These are phyloP conservation scores for Ellobium chinense DNA, from an alignment of 2,888 invertebrate species.

Conservation along the genomic window DNA sequence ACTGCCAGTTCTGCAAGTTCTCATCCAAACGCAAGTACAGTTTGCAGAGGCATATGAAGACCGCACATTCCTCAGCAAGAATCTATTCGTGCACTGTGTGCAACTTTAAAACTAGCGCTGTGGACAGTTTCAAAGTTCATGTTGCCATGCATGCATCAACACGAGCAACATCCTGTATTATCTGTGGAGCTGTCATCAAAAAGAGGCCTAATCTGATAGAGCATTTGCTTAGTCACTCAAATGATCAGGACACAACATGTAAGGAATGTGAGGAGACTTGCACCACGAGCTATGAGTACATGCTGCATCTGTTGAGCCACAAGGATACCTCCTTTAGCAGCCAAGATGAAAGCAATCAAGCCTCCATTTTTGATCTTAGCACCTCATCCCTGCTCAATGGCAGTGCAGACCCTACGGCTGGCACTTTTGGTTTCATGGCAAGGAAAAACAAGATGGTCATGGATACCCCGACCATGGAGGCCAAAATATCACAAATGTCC, in stretches of 20 bases:
- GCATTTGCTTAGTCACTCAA: conserved; percentile 29
- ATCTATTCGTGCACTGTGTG: conserved; percentile 24
- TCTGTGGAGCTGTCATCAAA: conserved; percentile 23
- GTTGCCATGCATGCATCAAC: conserved; percentile 29
- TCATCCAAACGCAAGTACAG: conserved; percentile 36
- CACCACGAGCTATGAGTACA: conserved; percentile 7
- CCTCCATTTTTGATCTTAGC: not conserved
- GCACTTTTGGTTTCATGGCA: conserved; percentile 23
- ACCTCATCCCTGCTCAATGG: conserved; percentile 8
- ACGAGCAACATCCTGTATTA: conserved; percentile 8
- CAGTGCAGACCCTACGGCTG: not conserved
- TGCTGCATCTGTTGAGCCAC: conserved; percentile 32
- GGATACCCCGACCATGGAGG: conserved; percentile 34
- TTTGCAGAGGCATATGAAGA: conserved; percentile 32
- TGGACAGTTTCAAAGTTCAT: conserved; percentile 38
- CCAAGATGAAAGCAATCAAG: not conserved
- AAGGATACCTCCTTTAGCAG: not conserved
- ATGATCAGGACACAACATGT: conserved; percentile 19
- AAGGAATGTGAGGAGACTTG: conserved; percentile 28
- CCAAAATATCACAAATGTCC: conserved; percentile 28
- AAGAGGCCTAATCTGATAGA: conserved; percentile 27
- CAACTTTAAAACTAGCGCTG: conserved; percentile 21
- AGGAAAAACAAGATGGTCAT: conserved; percentile 17
- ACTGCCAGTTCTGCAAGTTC: conserved; percentile 33
- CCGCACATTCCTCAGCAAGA: conserved; percentile 7